phyloP scores from a whole-genome alignment of 2,888 invertebrate species.

The Orthonevra nobilis region DNA sequence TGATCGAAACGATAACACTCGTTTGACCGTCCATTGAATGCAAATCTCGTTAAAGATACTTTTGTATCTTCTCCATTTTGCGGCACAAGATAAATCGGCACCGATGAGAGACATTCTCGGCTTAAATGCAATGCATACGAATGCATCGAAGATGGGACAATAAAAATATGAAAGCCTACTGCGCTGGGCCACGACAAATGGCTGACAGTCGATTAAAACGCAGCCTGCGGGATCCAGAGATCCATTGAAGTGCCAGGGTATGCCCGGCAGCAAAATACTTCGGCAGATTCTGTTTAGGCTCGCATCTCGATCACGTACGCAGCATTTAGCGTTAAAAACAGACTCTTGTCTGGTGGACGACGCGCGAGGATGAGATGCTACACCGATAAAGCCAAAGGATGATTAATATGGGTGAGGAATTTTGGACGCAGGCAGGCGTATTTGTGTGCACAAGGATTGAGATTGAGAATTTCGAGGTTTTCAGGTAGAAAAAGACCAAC shows the following conservation, averaged over 20 bases:
- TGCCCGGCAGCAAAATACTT: conserved; percentile 58
- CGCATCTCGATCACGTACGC: conserved; percentile 35
- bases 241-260: conserved; percentile 40
- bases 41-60: conserved; percentile 38
- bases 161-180: conserved; percentile 19
- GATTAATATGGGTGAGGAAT: no score
- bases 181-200: conserved; percentile 21
- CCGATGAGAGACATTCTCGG: conserved; percentile 33
- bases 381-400: conserved; percentile 18
- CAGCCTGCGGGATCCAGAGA: conserved; percentile 19
- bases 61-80: conserved; percentile 17
- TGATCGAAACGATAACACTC: conserved; percentile 46
- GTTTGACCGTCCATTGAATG: conserved; percentile 51
- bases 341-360: conserved; percentile 6
- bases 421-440: not conserved
- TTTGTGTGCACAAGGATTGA: not conserved
- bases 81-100: conserved; percentile 29
- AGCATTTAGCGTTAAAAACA: conserved; percentile 27
- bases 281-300: not conserved
- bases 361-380: conserved; percentile 7
- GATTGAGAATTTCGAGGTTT: conserved; percentile 1
- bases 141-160: not conserved
- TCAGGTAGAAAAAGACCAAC: conserved; percentile 2
- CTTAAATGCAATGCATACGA: conserved; percentile 27
- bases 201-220: conserved; percentile 43